phyloP scores from a whole-genome alignment of 2,113 vertebrate genomes.

The Sceloporus undulatus region DNA sequence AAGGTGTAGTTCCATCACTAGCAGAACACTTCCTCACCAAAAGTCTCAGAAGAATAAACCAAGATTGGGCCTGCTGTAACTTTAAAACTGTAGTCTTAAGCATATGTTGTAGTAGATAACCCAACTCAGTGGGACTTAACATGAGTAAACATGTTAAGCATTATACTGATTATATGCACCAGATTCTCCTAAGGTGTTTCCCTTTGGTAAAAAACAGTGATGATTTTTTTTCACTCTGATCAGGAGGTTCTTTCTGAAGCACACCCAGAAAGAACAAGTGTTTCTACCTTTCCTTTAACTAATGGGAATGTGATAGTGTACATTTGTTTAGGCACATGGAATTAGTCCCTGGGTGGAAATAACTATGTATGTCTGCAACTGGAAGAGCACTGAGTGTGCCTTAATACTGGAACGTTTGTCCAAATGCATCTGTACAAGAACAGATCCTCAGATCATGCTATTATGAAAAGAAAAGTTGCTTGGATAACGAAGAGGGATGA shows the following conservation, averaged over 20 bases:
- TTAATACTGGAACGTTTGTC: background rate
- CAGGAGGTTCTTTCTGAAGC: background rate
- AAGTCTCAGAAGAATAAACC: background rate
- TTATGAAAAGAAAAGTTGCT: background rate
- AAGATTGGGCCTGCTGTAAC: background rate
- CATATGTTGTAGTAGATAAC: background rate
- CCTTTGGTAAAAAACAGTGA: background rate
- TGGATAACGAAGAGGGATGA: background rate
- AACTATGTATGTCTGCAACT: background rate
- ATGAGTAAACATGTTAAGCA: background rate
- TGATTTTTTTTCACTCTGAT: background rate
- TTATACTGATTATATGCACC: background rate
- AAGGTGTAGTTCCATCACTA: conserved; percentile 19
- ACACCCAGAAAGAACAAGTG: background rate
- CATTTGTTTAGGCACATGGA: background rate
- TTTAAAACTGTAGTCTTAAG: background rate
- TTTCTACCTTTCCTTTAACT: background rate
- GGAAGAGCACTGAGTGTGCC: too few species aligned
- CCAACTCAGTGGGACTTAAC: too few species aligned
- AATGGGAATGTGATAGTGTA: background rate
- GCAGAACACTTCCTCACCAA: conserved; percentile 19
- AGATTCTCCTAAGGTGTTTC: background rate
- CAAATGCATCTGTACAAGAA: background rate
- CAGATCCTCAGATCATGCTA: background rate
- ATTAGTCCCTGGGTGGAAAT: background rate